Conservation (phyloP, 2,113 vertebrate genomes). For the Heterotis niloticus region DNA sequence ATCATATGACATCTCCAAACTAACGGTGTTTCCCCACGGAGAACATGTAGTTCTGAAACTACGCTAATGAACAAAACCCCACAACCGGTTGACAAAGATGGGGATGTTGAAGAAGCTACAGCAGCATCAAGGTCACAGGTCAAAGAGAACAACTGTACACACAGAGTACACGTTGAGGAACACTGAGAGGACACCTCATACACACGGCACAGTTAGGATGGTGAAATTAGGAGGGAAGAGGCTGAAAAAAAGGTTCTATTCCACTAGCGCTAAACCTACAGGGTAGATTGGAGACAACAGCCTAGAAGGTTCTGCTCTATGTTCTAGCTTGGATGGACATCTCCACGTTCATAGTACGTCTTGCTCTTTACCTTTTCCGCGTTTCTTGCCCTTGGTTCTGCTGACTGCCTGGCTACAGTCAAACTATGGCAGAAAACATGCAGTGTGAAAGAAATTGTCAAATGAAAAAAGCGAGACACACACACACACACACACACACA, state of each 20-base stretch:
- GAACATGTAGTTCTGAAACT: neutral
- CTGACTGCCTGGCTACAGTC: constrained; percentile 66
- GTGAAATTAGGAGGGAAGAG: neutral
- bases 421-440: constrained; percentile 68
- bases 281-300: neutral
- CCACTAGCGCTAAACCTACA: neutral
- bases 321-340: neutral
- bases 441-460: constrained; percentile 54
- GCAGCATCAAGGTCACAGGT: constrained; percentile 15
- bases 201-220: constrained; percentile 17
- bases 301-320: neutral
- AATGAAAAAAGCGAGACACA: constrained; percentile 40
- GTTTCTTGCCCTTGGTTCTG: constrained; percentile 59
- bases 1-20: neutral
- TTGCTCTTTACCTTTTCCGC: constrained; percentile 65
- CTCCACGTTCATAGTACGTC: neutral
- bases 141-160: constrained; percentile 10
- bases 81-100: neutral
- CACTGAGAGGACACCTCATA: constrained; percentile 18
- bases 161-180: constrained; percentile 1
- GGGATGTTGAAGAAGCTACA: neutral
- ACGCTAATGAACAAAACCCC: neutral
- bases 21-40: neutral
- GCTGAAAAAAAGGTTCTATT: neutral
- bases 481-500: constrained; percentile 3